Evolutionary conservation across 2,797 vertebrate species (phyloP).

Genomic region (Macropus fuliginosus): DNA sequence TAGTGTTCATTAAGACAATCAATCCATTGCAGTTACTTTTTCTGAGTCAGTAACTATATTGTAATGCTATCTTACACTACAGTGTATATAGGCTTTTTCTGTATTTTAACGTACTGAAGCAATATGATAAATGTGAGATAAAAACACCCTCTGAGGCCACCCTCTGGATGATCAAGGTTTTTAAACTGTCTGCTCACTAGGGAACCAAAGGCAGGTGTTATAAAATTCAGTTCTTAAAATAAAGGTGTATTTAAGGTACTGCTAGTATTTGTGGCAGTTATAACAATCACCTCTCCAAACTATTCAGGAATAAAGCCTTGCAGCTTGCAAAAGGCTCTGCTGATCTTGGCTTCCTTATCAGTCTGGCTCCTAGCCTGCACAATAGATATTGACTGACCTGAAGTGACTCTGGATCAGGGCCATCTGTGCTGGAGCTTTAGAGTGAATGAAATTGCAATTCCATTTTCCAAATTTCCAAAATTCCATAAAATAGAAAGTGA

Average conservation of each 20-base stretch:
- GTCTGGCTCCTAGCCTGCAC: not conserved
- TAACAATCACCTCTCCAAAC: not conserved
- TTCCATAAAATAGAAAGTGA: not conserved
- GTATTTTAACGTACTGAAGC: not conserved
- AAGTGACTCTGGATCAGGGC: not conserved
- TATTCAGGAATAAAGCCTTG: slow-evolving; percentile 43
- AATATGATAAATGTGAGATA: not conserved
- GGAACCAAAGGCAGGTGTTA: not conserved
- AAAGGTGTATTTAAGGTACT: not conserved
- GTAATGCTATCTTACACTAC: not conserved
- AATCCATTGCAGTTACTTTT: not conserved
- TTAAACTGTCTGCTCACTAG: not conserved
- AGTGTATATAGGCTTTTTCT: not conserved
- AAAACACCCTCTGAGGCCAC: not conserved
- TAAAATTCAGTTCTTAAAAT: not conserved
- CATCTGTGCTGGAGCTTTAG: too few relatives aligned
- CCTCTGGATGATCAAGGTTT: not conserved
- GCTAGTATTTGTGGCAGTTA: not conserved
- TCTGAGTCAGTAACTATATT: not conserved
- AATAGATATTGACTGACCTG: not conserved
- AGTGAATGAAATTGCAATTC: not conserved
- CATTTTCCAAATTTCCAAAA: too few relatives aligned
- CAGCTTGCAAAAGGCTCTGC: not conserved
- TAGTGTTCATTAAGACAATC: not conserved
- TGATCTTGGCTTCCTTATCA: not conserved